phyloP scores from a whole-genome alignment of 2,113 vertebrate genomes.

The Raja brachyura region DNA sequence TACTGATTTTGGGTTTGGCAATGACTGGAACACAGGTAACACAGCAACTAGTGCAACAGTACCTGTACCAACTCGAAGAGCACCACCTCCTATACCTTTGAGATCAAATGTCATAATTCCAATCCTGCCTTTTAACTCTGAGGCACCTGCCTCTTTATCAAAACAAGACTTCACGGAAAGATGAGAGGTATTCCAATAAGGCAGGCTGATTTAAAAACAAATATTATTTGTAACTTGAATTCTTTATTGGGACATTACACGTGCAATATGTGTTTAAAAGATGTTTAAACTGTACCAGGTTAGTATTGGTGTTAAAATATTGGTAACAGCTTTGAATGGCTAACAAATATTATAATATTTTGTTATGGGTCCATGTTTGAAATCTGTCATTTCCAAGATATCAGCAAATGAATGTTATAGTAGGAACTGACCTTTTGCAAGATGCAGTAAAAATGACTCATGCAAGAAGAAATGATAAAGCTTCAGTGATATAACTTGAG shows the following conservation, averaged over 20 bases:
- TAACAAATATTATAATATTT: constrained; percentile 7
- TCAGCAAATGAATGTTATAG: background rate
- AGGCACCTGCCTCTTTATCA: constrained; percentile 50
- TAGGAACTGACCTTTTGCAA: background rate
- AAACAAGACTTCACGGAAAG: constrained; percentile 67
- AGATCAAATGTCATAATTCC: constrained; percentile 51
- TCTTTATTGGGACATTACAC: constrained; percentile 23
- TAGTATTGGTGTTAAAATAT: background rate
- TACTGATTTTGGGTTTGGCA: constrained; percentile 52
- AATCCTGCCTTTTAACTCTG: constrained; percentile 47
- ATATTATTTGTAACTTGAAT: background rate
- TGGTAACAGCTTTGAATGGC: constrained; percentile 4
- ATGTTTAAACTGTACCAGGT: background rate
- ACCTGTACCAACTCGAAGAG: constrained; percentile 54
- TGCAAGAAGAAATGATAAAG: background rate
- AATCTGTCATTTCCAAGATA: constrained; percentile 15
- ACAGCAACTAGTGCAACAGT: constrained; percentile 50
- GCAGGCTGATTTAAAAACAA: background rate
- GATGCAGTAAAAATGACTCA: background rate
- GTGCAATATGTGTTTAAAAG: constrained; percentile 34
- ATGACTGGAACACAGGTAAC: constrained; percentile 58
- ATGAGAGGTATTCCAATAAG: constrained; percentile 45
- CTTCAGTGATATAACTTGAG: background rate
- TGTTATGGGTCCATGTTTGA: background rate
- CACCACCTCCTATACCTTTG: constrained; percentile 63